phyloP scores from a whole-genome alignment of 2,113 vertebrate genomes.

The Cacatua alba region DNA sequence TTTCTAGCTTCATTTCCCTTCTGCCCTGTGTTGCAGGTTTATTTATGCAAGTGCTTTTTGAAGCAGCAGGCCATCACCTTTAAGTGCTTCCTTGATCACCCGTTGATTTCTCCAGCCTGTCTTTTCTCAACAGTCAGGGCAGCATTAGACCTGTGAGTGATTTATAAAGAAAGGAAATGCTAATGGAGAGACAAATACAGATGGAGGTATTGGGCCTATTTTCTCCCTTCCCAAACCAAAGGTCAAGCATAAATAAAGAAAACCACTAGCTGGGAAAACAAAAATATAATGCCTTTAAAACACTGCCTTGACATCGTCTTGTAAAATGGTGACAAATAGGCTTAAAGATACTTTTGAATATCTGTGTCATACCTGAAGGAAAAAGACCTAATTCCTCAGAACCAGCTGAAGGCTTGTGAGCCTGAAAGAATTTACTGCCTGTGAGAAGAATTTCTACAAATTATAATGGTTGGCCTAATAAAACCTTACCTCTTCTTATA shows the following conservation, averaged over 20 bases:
- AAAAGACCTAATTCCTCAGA: background rate
- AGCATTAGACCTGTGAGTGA: background rate
- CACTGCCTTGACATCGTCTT: background rate
- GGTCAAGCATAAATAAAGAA: conserved; percentile 3
- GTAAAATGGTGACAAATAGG: background rate
- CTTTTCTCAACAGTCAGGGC: background rate
- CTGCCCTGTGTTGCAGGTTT: conserved; percentile 12
- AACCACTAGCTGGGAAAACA: background rate
- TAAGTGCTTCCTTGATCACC: conserved; percentile 47
- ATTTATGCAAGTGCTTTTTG: conserved; percentile 45
- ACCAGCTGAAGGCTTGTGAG: background rate
- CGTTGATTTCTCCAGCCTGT: background rate
- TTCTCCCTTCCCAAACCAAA: conserved; percentile 22
- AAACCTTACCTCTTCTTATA: background rate
- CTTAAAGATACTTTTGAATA: background rate
- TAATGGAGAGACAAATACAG: background rate
- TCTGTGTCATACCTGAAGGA: background rate
- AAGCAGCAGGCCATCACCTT: conserved; percentile 45
- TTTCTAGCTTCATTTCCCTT: conserved; percentile 11
- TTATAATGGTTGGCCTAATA: background rate
- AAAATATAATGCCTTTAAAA: background rate
- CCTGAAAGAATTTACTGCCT: background rate
- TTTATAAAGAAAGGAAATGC: background rate
- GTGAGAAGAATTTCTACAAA: background rate
- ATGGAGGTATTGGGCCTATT: background rate